phyloP scores from a whole-genome alignment of 2,888 invertebrate genomes.

The Ectemnius continuus region DNA sequence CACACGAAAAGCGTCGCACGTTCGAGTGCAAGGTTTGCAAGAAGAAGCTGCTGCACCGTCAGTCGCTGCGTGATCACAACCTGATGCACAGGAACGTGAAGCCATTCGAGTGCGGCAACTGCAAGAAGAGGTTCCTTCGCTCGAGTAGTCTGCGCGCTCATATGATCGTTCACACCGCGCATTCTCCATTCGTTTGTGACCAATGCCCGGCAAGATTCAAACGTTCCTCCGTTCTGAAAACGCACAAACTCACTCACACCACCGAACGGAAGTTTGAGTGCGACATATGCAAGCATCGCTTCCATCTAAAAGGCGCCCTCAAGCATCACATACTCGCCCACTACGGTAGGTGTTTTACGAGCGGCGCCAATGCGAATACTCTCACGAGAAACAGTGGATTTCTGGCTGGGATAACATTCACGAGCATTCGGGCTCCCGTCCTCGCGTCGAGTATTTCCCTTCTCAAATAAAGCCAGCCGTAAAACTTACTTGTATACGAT shows the following conservation, averaged over 20 bases:
- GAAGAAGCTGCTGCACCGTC: conserved; percentile 49
- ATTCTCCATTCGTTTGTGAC: conserved; percentile 51
- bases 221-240: conserved; percentile 56
- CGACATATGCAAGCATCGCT: conserved; percentile 59
- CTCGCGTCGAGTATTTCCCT: background rate
- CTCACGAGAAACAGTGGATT: conserved; percentile 27
- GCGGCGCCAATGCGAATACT: conserved; percentile 39
- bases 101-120: conserved; percentile 48
- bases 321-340: conserved; percentile 58
- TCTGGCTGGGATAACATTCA: conserved; percentile 12
- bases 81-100: conserved; percentile 52
- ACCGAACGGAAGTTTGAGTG: conserved; percentile 54
- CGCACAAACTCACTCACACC: conserved; percentile 56
- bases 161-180: conserved; percentile 57
- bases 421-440: conserved; percentile 2
- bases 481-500: too few relatives aligned
- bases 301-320: conserved; percentile 56
- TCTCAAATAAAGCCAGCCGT: too few relatives aligned
- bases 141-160: conserved; percentile 54
- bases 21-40: conserved; percentile 51
- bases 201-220: conserved; percentile 54
- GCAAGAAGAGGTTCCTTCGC: conserved; percentile 50
- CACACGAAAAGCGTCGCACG: conserved; percentile 23
- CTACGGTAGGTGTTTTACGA: conserved; percentile 37
- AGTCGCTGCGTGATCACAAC: conserved; percentile 50